A percentile compares a stretch with the other conserved stretches of the same genome.
Evolutionary conservation across 1,140 invertebrate species (phyloP).

Genomic region (Periplaneta americana): DNA sequence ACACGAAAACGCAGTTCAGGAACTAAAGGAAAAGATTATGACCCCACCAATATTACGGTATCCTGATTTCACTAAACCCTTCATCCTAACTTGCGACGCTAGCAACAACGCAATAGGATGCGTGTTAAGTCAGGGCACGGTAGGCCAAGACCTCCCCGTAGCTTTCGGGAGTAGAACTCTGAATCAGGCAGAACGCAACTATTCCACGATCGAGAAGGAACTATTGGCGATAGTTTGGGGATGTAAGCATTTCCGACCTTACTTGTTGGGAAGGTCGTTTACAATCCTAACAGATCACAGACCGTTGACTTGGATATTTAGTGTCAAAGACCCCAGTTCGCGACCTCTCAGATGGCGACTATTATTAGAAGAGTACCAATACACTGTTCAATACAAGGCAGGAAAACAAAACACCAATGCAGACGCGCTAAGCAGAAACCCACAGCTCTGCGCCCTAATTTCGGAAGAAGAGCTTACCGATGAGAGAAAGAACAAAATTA

Average conservation of each 20-base stretch:
- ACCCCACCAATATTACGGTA: constrained; percentile 23
- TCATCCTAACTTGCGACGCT: constrained; percentile 31
- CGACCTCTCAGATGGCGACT: constrained; percentile 44
- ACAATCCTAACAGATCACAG: constrained; percentile 45
- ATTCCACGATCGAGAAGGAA: constrained; percentile 36
- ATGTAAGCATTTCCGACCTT: constrained; percentile 40
- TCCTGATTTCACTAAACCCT: constrained; percentile 28
- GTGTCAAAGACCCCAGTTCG: constrained; percentile 39
- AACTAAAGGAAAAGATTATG: constrained; percentile 21
- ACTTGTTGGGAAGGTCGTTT: constrained; percentile 43
- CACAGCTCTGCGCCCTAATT: too few relatives aligned
- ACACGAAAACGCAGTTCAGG: constrained; percentile 15
- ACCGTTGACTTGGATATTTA: constrained; percentile 41
- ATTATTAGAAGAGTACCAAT: constrained; percentile 41
- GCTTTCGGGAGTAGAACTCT: constrained; percentile 28
- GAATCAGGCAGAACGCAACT: constrained; percentile 26
- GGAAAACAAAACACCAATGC: constrained; percentile 33
- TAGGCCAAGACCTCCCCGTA: constrained; percentile 25
- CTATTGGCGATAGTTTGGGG: constrained; percentile 37
- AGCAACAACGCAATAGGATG: constrained; percentile 25
- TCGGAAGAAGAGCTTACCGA: too few relatives aligned
- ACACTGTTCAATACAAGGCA: constrained; percentile 37
- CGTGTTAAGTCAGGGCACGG: constrained; percentile 25
- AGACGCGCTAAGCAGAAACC: constrained; percentile 29
- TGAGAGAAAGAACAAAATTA: too few relatives aligned